phyloP scores from a whole-genome alignment of 2,888 invertebrate genomes.

The Philereme vetulata region DNA sequence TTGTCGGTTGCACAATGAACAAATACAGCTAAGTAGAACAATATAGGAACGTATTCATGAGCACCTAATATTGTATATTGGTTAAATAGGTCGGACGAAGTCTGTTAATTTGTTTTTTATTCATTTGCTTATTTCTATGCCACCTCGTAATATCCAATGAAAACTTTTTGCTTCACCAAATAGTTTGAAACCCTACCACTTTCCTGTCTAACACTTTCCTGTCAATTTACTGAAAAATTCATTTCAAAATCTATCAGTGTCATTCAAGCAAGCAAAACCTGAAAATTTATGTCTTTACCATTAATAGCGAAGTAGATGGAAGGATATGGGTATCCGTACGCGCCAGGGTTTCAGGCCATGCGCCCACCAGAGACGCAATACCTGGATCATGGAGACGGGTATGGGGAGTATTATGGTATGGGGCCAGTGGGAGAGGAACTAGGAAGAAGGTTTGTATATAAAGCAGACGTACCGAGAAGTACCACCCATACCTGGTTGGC shows the following conservation, averaged over 20 bases:
- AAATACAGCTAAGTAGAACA: no score
- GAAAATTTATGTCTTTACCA: constrained; percentile 40
- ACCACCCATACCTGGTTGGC: no score
- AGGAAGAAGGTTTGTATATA: constrained; percentile 42
- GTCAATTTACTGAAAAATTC: constrained; percentile 14
- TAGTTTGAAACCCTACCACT: background rate
- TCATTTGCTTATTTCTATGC: no score
- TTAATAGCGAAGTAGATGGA: constrained; percentile 58
- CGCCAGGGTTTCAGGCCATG: constrained; percentile 52
- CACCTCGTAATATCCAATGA: background rate
- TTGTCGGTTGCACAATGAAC: no score
- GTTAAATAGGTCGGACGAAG: no score
- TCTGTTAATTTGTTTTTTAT: no score
- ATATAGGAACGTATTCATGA: no score
- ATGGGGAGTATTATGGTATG: constrained; percentile 66
- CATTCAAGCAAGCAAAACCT: constrained; percentile 29
- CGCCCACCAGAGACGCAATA: constrained; percentile 54
- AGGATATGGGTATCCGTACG: constrained; percentile 63
- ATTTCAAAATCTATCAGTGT: constrained; percentile 47
- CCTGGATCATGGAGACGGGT: constrained; percentile 72
- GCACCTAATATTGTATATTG: no score
- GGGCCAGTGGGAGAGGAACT: constrained; percentile 52
- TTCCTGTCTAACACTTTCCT: no score
- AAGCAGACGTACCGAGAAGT: background rate
- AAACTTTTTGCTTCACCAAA: background rate